These are phyloP conservation scores for Neosalanx taihuensis DNA, from an alignment of 2,797 vertebrate species.

Conservation along the genomic window DNA sequence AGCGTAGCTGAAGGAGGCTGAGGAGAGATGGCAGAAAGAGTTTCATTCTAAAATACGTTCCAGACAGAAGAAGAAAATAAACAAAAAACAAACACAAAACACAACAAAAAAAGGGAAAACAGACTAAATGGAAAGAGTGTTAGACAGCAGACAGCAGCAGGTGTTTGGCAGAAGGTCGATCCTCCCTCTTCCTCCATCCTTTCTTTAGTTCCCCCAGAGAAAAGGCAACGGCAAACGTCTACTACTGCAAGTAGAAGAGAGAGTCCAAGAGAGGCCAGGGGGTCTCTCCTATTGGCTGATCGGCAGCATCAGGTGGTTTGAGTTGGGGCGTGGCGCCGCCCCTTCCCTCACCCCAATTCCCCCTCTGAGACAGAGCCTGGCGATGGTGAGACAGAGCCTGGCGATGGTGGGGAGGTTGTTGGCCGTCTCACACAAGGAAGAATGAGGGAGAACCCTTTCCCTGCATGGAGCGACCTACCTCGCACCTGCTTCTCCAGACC, in stretches of 20 bases:
- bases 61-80: not conserved
- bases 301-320: not conserved
- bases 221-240: not conserved
- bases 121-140: constrained; percentile 1
- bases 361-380: not conserved
- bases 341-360: too few relatives aligned
- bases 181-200: not conserved
- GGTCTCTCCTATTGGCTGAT: too few relatives aligned
- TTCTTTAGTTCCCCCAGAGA: not conserved
- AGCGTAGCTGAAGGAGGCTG: constrained; percentile 1
- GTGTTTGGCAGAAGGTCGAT: constrained; percentile 7
- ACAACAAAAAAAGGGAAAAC: not conserved
- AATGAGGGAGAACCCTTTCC: constrained; percentile 11
- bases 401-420: not conserved
- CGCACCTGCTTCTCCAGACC: constrained; percentile 99
- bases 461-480: constrained; percentile 82
- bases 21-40: not conserved
- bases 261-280: not conserved
- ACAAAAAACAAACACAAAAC: not conserved
- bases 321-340: constrained; percentile 14
- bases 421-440: constrained; percentile 1
- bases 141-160: constrained; percentile 13
- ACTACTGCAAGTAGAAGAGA: not conserved
- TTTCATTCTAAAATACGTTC: too few relatives aligned
- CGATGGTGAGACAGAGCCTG: constrained; percentile 37